phyloP scores from a whole-genome alignment of 2,888 invertebrate species.

The Acronicta leporina region DNA sequence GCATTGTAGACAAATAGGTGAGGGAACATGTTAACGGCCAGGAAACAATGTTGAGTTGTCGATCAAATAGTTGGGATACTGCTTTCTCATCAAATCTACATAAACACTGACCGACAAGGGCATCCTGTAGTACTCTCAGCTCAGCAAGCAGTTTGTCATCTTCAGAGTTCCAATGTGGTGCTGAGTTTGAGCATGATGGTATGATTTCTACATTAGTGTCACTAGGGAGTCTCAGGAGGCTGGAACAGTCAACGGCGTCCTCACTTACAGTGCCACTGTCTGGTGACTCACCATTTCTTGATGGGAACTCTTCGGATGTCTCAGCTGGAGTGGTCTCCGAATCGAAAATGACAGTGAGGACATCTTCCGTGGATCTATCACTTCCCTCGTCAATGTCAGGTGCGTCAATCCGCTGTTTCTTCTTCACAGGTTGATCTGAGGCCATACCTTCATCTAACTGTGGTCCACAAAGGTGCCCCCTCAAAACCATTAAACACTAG shows the following conservation, averaged over 20 bases:
- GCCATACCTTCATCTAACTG: constrained; percentile 91
- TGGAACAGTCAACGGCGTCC: constrained; percentile 86
- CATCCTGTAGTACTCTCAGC: constrained; percentile 90
- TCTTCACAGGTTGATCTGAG: constrained; percentile 95
- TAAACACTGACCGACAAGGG: constrained; percentile 93
- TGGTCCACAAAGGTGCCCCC: constrained; percentile 87
- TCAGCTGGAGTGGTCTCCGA: constrained; percentile 79
- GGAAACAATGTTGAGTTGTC: constrained; percentile 85
- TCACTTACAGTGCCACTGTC: constrained; percentile 87
- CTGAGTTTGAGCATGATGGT: constrained; percentile 80
- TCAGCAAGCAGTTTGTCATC: constrained; percentile 84
- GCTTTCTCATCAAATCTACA: constrained; percentile 93
- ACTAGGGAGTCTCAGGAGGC: constrained; percentile 76
- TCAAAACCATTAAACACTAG: constrained; percentile 90
- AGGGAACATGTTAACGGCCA: constrained; percentile 89
- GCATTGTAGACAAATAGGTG: constrained; percentile 94
- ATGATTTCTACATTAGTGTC: constrained; percentile 75
- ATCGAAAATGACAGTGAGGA: constrained; percentile 81
- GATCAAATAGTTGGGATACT: constrained; percentile 92
- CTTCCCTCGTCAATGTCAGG: constrained; percentile 89
- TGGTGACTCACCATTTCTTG: constrained; percentile 83
- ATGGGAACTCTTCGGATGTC: constrained; percentile 79
- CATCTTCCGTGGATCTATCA: constrained; percentile 87
- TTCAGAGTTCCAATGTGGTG: constrained; percentile 75
- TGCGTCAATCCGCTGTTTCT: constrained; percentile 93